Base-by-base conservation (phyloP, 2,797 vertebrate species). In the Orientallactaga sibirica region DNA sequence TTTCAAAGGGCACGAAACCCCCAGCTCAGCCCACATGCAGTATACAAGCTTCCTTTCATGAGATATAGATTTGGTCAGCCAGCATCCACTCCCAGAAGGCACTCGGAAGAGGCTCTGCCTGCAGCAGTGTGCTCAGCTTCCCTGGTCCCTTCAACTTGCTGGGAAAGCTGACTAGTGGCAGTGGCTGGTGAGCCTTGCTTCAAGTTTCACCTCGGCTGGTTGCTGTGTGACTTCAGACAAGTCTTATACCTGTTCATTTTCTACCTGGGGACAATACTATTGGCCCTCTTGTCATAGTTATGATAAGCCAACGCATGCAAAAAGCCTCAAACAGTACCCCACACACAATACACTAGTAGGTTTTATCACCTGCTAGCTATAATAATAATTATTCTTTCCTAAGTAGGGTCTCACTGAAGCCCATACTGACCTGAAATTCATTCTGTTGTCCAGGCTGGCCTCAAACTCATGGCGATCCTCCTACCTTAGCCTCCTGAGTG, bases 1-100 rank as follows among this genome's bases (percentile, higher is more conserved):
- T 75, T 77, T 78, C 74, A 81, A 94, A 94, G 83, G 88, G 37
- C 3, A 25, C 7, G 48, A 48, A 10, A 48, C 48, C 48, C 48
- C 48, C 48, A 12, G 55, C 2, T 64, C 62, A 7, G 62, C 62
- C 62, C 19, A 20, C 61, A 62, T 14, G 19, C 14, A 14, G 61
- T 62, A 10, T 20, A 14, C 61, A 64, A 64, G 19, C 62, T 5
- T 64, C 22, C 22, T 64, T 64, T 8, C 22, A 11, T 64, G 62
- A 64, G 19, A 64, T 64, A 68, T 76, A 82, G 29, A 19, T 75
- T 33, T 77, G 61, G 68, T 55, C 55, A 77, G 70, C n/a, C 71
- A 79, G 52, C 2, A 1, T 73, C 84, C 64, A 66, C 27, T 25
- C 58, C 88, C 16, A 55, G 24, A 78, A 82, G 55, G 25, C 71